phyloP scores from a whole-genome alignment of 1,140 invertebrate genomes.

The Anastatus disparis region DNA sequence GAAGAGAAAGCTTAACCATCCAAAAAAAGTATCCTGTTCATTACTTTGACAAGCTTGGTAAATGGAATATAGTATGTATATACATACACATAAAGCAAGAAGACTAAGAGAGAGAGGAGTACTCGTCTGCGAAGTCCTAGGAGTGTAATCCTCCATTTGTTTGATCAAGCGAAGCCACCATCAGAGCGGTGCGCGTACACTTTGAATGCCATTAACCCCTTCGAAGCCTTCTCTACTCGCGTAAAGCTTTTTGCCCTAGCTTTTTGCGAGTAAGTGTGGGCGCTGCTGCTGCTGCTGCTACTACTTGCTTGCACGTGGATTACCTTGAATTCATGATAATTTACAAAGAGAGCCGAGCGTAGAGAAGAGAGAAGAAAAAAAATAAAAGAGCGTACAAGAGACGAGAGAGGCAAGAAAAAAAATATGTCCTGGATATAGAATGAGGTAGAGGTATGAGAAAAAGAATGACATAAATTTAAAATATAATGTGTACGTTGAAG shows the following conservation, averaged over 20 bases:
- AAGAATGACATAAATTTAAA: too few species aligned
- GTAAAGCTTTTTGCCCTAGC: slow-evolving; percentile 44
- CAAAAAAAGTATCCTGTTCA: slow-evolving; percentile 10
- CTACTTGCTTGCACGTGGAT: slow-evolving; percentile 37
- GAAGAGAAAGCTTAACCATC: too few species aligned
- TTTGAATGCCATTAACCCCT: slow-evolving; percentile 51
- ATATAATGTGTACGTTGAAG: not conserved
- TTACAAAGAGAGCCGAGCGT: slow-evolving; percentile 10
- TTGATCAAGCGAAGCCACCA: slow-evolving; percentile 48
- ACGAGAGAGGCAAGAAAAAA: too few species aligned
- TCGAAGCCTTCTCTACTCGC: slow-evolving; percentile 37
- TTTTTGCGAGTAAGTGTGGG: slow-evolving; percentile 39
- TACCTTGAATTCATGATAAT: slow-evolving; percentile 49
- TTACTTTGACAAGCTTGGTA: not conserved
- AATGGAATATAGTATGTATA: not conserved
- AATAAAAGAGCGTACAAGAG: slow-evolving; percentile 2
- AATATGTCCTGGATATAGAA: too few species aligned
- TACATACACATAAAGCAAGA: slow-evolving; percentile 12
- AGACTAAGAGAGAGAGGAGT: slow-evolving; percentile 17
- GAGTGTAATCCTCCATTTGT: slow-evolving; percentile 53
- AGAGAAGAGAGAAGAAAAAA: slow-evolving; percentile 17
- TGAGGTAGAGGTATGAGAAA: too few species aligned
- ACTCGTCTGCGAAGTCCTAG: slow-evolving; percentile 30
- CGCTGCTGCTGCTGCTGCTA: not conserved
- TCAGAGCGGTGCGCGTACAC: slow-evolving; percentile 17